These are phyloP conservation scores for Neogale vison DNA, from an alignment of 2,113 vertebrate species.

Conservation along the genomic window DNA sequence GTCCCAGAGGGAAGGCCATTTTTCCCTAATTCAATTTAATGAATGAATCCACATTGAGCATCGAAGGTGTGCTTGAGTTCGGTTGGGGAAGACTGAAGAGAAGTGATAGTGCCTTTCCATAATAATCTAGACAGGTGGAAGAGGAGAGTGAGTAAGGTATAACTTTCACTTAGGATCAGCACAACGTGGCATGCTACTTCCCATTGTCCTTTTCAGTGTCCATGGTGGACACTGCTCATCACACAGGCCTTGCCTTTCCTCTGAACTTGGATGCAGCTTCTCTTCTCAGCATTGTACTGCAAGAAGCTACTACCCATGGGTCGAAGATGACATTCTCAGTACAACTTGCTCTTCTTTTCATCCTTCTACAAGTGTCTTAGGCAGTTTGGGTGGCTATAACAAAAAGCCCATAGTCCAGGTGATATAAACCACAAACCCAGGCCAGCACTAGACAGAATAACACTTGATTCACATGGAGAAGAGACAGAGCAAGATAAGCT, in stretches of 20 bases:
- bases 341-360: background rate
- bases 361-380: background rate
- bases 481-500: background rate
- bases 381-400: background rate
- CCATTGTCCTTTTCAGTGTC: background rate
- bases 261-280: background rate
- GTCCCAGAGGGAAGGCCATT: background rate
- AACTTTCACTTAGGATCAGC: background rate
- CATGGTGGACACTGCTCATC: background rate
- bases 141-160: background rate
- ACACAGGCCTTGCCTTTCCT: background rate
- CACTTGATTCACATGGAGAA: background rate
- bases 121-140: background rate
- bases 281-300: background rate
- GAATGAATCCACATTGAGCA: background rate
- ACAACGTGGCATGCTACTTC: background rate
- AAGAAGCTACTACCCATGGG: background rate
- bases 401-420: background rate
- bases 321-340: background rate
- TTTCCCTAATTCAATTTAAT: background rate
- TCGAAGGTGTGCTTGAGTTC: background rate
- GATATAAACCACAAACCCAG: background rate
- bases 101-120: background rate
- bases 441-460: background rate
- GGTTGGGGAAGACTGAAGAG: background rate